Percentiles rank a stretch among this genome's conserved stretches.
These are phyloP conservation scores for Vidua macroura DNA, from an alignment of 2,113 vertebrate genomes.

Conservation along the genomic window DNA sequence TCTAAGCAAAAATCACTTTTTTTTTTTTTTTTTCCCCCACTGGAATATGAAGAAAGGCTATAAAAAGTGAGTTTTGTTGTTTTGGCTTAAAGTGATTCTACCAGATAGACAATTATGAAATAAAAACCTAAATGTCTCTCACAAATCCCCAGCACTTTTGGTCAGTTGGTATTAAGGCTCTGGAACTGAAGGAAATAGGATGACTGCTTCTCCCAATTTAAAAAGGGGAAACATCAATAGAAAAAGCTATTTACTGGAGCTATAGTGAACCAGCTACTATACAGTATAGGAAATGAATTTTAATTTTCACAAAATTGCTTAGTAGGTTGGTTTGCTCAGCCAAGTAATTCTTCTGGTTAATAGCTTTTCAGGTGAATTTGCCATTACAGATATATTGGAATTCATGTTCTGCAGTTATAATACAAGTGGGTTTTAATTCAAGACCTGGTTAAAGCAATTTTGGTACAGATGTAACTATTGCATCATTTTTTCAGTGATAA, in stretches of 20 bases:
- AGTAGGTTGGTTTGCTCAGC: background rate
- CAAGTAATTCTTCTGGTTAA: slow-evolving; percentile 30
- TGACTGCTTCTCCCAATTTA: background rate
- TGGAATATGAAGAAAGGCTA: background rate
- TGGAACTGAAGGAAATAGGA: background rate
- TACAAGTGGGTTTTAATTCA: background rate
- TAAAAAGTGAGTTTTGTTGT: background rate
- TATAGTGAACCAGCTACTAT: background rate
- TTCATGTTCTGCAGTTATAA: slow-evolving; percentile 21
- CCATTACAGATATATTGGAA: background rate
- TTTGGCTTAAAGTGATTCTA: background rate
- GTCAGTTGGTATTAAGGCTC: background rate
- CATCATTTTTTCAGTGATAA: background rate
- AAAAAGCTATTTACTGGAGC: slow-evolving; percentile 10
- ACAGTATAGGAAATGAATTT: slow-evolving; percentile 21
- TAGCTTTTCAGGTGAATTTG: slow-evolving; percentile 19
- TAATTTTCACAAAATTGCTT: slow-evolving; percentile 33
- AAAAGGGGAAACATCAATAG: background rate
- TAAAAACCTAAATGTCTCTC: background rate
- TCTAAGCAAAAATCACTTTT: background rate
- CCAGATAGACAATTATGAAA: background rate
- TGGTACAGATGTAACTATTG: background rate
- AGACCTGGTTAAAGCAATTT: background rate
- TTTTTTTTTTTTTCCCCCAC: too few relatives aligned
- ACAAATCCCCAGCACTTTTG: background rate